Percentiles rank a stretch among this genome's conserved stretches.
phyloP scores from a whole-genome alignment of 2,888 invertebrate species.

The Drosophila colorata region DNA sequence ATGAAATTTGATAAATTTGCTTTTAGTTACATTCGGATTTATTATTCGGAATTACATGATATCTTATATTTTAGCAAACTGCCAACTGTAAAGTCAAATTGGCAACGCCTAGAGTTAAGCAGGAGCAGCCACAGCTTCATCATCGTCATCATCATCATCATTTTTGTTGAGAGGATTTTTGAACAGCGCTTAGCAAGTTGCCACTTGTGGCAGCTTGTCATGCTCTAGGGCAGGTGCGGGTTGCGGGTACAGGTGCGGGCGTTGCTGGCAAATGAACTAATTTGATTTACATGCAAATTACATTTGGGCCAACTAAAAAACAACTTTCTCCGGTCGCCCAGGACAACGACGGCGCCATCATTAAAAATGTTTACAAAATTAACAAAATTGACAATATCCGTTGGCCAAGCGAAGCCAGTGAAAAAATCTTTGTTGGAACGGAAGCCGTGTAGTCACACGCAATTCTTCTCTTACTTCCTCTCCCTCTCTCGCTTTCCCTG shows the following conservation, averaged over 20 bases:
- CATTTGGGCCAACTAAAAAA: slow-evolving; percentile 49
- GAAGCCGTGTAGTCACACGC: slow-evolving; percentile 28
- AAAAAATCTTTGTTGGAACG: not conserved
- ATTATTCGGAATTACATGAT: slow-evolving; percentile 5
- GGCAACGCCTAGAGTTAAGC: not conserved
- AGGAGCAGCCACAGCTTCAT: slow-evolving; percentile 26
- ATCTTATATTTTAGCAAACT: not conserved
- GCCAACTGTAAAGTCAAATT: not conserved
- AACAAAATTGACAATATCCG: slow-evolving; percentile 60
- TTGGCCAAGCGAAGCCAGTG: slow-evolving; percentile 17
- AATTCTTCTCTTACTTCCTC: slow-evolving; percentile 4
- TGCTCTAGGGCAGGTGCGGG: slow-evolving; percentile 1
- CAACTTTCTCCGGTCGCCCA: slow-evolving; percentile 13
- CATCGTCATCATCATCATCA: slow-evolving; percentile 27
- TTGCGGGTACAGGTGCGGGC: not conserved
- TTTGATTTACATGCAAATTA: slow-evolving; percentile 74
- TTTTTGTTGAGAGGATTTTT: slow-evolving; percentile 38
- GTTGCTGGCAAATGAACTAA: slow-evolving; percentile 56
- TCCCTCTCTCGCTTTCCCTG: not conserved
- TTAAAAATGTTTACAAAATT: slow-evolving; percentile 57
- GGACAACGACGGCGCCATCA: slow-evolving; percentile 19
- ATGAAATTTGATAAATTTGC: too few species aligned
- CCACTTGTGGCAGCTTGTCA: slow-evolving; percentile 47
- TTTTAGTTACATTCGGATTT: too few species aligned
- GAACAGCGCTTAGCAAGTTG: slow-evolving; percentile 37